phyloP scores from a whole-genome alignment of 2,888 invertebrate genomes.

The Macrosoma leucophasiata region DNA sequence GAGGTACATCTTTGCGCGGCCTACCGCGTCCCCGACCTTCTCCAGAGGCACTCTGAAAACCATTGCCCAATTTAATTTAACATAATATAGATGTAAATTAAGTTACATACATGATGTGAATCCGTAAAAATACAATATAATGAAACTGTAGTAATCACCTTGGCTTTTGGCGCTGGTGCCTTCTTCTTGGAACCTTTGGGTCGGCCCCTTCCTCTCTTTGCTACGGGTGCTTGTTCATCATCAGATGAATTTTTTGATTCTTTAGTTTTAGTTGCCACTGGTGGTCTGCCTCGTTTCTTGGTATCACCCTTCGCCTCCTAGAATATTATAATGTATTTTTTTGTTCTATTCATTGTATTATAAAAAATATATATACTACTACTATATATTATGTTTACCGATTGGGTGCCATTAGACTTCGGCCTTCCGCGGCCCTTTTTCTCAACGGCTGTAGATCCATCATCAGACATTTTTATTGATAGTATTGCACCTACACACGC shows the following conservation, averaged over 20 bases:
- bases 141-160: constrained; percentile 37
- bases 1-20: constrained; percentile 65
- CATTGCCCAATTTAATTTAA: no score
- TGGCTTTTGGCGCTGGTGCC: constrained; percentile 56
- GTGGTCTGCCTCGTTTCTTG: constrained; percentile 66
- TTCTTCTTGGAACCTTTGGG: constrained; percentile 75
- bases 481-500: constrained; percentile 33
- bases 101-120: background rate
- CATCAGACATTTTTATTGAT: constrained; percentile 65
- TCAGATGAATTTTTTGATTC: constrained; percentile 72
- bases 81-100: background rate
- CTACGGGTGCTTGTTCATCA: constrained; percentile 71
- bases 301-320: constrained; percentile 68
- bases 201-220: constrained; percentile 72
- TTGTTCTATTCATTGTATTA: no score
- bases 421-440: constrained; percentile 73
- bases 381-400: constrained; percentile 36
- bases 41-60: constrained; percentile 48
- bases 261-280: constrained; percentile 60
- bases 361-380: background rate
- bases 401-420: constrained; percentile 69
- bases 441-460: constrained; percentile 69
- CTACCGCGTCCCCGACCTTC: constrained; percentile 66
- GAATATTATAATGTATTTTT: constrained; percentile 19
- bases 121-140: background rate